A percentile compares a stretch with the other conserved stretches of the same genome.
phyloP scores from a whole-genome alignment of 53 echinoderm and acorn worm genomes.

The Paelopatides confundens region DNA sequence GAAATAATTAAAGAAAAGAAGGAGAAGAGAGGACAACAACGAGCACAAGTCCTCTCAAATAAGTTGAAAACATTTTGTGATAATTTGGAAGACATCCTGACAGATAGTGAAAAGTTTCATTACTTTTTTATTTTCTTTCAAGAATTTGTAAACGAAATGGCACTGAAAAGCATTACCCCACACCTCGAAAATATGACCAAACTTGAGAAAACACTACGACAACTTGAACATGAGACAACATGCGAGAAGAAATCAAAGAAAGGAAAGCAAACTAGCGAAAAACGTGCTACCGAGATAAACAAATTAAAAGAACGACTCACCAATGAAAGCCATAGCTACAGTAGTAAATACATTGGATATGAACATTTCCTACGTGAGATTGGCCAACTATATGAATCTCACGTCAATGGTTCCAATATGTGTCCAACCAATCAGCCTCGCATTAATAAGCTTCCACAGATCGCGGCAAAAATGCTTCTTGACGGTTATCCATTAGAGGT shows the following conservation, averaged over 20 bases:
- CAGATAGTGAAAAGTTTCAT: neutral
- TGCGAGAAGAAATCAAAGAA: neutral
- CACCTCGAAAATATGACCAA: constrained; percentile 1
- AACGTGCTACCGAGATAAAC: neutral
- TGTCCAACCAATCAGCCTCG: neutral
- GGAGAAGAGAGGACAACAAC: neutral
- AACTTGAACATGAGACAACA: neutral
- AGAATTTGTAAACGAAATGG: constrained; percentile 9
- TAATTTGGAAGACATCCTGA: neutral
- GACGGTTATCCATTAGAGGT: neutral
- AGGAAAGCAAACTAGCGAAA: neutral
- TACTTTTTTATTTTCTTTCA: constrained; percentile 3
- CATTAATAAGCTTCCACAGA: neutral
- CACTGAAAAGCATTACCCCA: neutral
- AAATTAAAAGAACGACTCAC: neutral
- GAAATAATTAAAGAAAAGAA: constrained; percentile 4
- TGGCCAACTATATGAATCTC: constrained; percentile 9
- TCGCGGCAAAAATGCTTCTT: constrained; percentile 11
- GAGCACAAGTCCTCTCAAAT: neutral
- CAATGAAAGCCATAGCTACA: constrained; percentile 1
- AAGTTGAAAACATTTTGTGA: neutral
- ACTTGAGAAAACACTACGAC: neutral
- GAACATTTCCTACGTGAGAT: constrained; percentile 20
- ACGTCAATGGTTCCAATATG: neutral
- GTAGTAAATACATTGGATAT: constrained; percentile 14